Evolutionary conservation across 2,797 vertebrate genomes (phyloP), one percentile per base, ranked within the genome.

Genomic region (Sebastiscus albofasciatus): DNA sequence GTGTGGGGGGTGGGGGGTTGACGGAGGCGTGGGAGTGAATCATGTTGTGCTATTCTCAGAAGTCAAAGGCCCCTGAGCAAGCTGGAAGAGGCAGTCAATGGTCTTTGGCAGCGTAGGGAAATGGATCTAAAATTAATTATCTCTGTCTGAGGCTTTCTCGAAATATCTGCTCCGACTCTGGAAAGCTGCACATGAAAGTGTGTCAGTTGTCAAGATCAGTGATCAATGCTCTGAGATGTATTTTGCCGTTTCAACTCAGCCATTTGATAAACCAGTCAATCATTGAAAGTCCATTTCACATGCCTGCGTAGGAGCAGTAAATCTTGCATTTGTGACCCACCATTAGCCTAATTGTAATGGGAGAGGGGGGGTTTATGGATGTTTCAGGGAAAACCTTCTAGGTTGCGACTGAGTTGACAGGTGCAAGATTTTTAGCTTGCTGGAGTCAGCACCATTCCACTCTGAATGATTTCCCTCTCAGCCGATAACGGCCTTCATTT

Each of bases 71-170:
- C 77, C 56, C 42, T 8, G 69, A 85, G 79, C 79, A 26, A 79
- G 67, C 75, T 67, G 67, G 42, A 85, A 72, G 2, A 39, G 72
- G 29, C 60, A 39, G 77, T 86, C 81, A 58, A 62, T 86, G 80
- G 66, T 83, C 83, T 79, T 71, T 29, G 77, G 80, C 80, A 81
- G 60, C 18, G 27, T 10, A 33, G 18, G 75, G 79, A 84, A 87
- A 87, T 82, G 72, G 79, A 89, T 84, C 82, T 81, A 73, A 87
- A 90, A 90, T 90, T 34, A 92, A 90, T 86, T 75, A 79, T 55
- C 74, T 85, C 67, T 71, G 33, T 75, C 79, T 67, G 77, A 72
- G 49, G 65, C 24, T 55, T 79, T 75, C 66, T 24, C 5, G 4
- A 31, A 77, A 78, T 59, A 56, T 85, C 75, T 5, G 14, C 24